A percentile compares a stretch with the other conserved stretches of the same genome.
These are phyloP conservation scores for Bedellia somnulentella DNA, from an alignment of 2,888 invertebrate genomes.

Conservation along the genomic window DNA sequence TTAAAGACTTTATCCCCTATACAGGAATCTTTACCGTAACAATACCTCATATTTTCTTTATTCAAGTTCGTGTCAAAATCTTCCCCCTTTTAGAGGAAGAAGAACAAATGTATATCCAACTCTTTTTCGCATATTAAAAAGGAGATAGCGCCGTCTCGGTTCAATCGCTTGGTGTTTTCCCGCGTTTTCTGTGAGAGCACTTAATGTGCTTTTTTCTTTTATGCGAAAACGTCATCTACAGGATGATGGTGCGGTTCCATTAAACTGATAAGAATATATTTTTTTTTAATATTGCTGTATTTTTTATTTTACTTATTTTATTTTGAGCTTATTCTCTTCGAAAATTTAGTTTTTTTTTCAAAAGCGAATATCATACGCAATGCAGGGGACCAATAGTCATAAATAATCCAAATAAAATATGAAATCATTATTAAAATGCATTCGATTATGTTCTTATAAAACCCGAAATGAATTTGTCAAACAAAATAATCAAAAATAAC, in stretches of 20 bases:
- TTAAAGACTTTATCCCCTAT: constrained; percentile 59
- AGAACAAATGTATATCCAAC: constrained; percentile 41
- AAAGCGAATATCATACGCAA: too few species aligned
- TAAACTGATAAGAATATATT: too few species aligned
- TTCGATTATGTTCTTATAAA: too few species aligned
- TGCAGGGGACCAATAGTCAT: too few species aligned
- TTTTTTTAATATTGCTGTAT: too few species aligned
- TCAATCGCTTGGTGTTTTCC: constrained; percentile 45
- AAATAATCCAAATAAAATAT: too few species aligned
- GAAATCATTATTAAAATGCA: too few species aligned
- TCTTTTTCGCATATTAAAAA: constrained; percentile 42
- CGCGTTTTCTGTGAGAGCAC: constrained; percentile 29
- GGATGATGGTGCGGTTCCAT: constrained; percentile 44
- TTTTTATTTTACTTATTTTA: too few species aligned
- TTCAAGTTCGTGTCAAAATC: constrained; percentile 55
- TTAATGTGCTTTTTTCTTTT: constrained; percentile 32
- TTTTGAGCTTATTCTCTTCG: too few species aligned
- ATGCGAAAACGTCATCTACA: constrained; percentile 33
- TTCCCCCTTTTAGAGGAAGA: constrained; percentile 32
- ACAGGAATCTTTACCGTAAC: constrained; percentile 59
- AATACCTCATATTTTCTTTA: constrained; percentile 61
- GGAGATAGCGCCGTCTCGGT: constrained; percentile 26
- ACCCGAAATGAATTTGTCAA: too few species aligned
- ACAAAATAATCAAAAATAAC: too few species aligned
- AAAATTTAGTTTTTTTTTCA: too few species aligned